Conservation (phyloP, 2,113 vertebrate genomes). For the Azemiops feae region DNA sequence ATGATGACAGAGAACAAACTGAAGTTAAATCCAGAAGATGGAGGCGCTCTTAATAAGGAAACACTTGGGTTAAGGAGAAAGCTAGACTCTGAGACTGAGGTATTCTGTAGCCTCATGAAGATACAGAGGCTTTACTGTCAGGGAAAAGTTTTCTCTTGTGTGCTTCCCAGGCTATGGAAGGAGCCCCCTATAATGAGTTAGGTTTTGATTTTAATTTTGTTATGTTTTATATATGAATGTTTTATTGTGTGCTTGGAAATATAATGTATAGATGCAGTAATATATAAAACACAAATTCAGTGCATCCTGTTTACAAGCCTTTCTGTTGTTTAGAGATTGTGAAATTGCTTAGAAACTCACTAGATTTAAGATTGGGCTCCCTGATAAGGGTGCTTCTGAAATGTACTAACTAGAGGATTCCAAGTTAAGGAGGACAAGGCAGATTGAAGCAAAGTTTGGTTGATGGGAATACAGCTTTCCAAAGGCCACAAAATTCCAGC, state of each 20-base stretch:
- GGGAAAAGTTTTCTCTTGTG: neutral
- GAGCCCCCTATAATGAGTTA: neutral
- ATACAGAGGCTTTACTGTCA: neutral
- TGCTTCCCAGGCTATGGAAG: neutral
- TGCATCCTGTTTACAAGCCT: neutral
- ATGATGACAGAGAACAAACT: neutral
- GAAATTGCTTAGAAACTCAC: neutral
- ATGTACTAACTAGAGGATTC: neutral
- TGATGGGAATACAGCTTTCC: neutral
- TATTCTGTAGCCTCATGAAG: neutral
- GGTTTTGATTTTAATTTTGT: neutral
- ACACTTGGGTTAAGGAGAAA: neutral
- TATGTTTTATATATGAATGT: neutral
- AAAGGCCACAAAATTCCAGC: neutral
- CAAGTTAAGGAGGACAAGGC: neutral
- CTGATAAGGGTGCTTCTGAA: neutral
- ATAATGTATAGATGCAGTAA: neutral
- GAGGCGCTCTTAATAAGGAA: neutral
- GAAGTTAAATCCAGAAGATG: neutral
- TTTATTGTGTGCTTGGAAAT: neutral
- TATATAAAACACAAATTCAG: neutral
- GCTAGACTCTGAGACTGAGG: neutral
- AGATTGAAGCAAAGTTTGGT: neutral
- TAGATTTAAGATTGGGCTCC: neutral
- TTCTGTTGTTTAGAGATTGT: neutral